phyloP scores from a whole-genome alignment of 2,797 vertebrate species.

The Onychomys torridus region DNA sequence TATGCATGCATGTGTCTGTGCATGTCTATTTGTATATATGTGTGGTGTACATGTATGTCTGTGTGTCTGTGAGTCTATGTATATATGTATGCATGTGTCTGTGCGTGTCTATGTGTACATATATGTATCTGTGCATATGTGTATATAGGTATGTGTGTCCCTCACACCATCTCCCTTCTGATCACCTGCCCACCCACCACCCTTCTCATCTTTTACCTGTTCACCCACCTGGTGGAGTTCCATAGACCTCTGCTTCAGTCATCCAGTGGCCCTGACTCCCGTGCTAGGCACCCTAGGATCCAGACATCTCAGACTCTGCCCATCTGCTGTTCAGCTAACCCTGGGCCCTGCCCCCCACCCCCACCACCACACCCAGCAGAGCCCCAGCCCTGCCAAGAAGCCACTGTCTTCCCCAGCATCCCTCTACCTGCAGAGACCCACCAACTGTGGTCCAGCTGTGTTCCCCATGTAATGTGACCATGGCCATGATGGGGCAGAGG shows the following conservation, averaged over 20 bases:
- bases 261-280: neutral
- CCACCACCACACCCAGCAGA: neutral
- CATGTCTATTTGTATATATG: neutral
- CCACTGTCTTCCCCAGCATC: too few relatives aligned
- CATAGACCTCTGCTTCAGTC: neutral
- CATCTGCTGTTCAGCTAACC: neutral
- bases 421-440: neutral
- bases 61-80: neutral
- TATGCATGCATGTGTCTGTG: neutral
- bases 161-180: neutral
- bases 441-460: neutral
- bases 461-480: neutral
- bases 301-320: neutral
- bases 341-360: neutral
- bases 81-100: neutral
- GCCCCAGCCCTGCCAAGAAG: neutral
- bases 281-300: neutral
- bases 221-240: neutral
- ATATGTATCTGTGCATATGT: rapidly evolving
- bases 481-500: neutral
- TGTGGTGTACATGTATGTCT: neutral
- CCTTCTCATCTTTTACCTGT: too few relatives aligned
- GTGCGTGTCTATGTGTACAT: neutral
- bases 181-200: neutral
- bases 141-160: neutral